These are phyloP conservation scores for Acanthurus lineatus DNA, from an alignment of 2,797 vertebrate genomes.

Conservation along the genomic window DNA sequence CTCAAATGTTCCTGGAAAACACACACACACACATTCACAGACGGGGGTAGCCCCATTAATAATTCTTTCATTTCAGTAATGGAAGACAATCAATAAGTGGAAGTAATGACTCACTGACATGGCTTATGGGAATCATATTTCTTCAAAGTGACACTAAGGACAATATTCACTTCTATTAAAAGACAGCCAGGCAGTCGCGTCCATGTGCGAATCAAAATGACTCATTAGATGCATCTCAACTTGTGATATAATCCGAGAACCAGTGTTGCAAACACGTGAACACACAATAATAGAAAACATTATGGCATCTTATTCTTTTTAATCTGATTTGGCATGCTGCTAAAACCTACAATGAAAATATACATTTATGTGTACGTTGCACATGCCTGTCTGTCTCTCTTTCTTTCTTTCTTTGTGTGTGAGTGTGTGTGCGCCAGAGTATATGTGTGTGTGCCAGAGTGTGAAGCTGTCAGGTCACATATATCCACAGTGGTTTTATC, in stretches of 20 bases:
- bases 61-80: constrained; percentile 78
- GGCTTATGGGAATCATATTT: constrained; percentile 71
- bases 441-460: constrained; percentile 49
- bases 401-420: constrained; percentile 2
- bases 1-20: constrained; percentile 92
- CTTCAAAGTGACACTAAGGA: constrained; percentile 58
- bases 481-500: constrained; percentile 70
- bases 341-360: constrained; percentile 27
- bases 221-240: constrained; percentile 37
- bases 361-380: constrained; percentile 14
- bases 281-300: background rate
- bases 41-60: constrained; percentile 56
- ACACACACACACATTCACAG: constrained; percentile 31
- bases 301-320: background rate
- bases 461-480: constrained; percentile 84
- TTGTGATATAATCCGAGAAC: constrained; percentile 30
- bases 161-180: constrained; percentile 62
- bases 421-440: constrained; percentile 44
- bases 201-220: constrained; percentile 55
- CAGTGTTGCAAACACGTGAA: constrained; percentile 15
- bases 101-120: constrained; percentile 75
- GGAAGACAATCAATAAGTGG: constrained; percentile 73
- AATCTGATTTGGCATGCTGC: constrained; percentile 12
- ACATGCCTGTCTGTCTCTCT: constrained; percentile 30
- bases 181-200: constrained; percentile 33